Evolutionary conservation across 2,888 invertebrate species (phyloP), one percentile per base, ranked within the genome.

Genomic region (Nowickia ferox): DNA sequence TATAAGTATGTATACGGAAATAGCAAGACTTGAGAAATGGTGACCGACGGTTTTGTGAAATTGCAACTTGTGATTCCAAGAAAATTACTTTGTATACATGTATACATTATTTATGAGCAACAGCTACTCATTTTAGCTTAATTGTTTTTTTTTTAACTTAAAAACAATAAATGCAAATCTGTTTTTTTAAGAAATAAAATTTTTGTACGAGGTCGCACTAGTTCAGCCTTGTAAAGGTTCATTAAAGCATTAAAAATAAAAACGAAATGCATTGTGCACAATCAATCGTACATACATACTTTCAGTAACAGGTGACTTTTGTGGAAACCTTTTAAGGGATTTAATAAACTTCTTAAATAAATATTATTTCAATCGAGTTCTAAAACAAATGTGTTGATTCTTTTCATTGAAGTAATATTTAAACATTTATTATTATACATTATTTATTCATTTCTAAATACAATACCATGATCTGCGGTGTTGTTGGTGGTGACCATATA

Each of bases 401-500:
- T 13, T 63, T 22, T 17, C 44, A 44, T 22, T 44, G 17, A 9
- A 10, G 30, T n/a, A n/a, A n/a, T n/a, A n/a, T n/a, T n/a, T n/a
- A n/a, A n/a, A n/a, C n/a, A n/a, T n/a, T n/a, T 30, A 38, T 11
- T 17, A 40, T 53, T 8, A 17, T n/a, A n/a, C n/a, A n/a, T n/a
- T n/a, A 42, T 57, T 51, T n/a, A 63, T 63, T 17, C 44, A 63
- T 9, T 44, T 10, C 8, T 77, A 68, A 72, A 19, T 48, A 68
- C 74, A 57, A 59, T 83, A 86, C 86, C 86, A 86, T 66, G 86
- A 86, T 83, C 83, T 83, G 30, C 86, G 86, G 48, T 86, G 86
- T 22, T 86, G 79, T 51, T 78, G 77, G 10, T 66, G 81, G 61
- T 68, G 76, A 40, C 76, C 76, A 38, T 66, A 66, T 17, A 81